These are phyloP conservation scores for Acleris sparsana DNA, from an alignment of 2,888 invertebrate genomes.

Conservation along the genomic window DNA sequence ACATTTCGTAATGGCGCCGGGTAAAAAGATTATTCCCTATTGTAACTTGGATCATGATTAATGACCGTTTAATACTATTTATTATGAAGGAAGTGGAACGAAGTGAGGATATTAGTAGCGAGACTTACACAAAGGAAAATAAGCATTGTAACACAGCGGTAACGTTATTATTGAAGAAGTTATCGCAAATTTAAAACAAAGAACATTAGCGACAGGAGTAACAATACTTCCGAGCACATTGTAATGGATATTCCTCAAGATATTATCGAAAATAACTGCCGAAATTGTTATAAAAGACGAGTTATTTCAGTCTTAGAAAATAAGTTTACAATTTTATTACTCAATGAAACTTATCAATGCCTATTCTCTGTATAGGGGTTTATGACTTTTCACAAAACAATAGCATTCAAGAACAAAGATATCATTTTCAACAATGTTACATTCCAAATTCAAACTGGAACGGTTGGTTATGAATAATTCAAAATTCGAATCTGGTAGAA, in stretches of 20 bases:
- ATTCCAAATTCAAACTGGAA: conserved; percentile 31
- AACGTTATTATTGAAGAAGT: background rate
- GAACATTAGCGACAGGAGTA: no score
- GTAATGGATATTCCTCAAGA: background rate
- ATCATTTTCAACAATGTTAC: background rate
- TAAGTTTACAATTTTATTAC: conserved; percentile 5
- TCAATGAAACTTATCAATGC: conserved; percentile 10
- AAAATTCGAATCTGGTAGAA: conserved; percentile 46
- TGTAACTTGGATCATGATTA: conserved; percentile 59
- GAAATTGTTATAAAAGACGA: conserved; percentile 21
- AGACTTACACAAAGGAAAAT: background rate
- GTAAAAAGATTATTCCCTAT: conserved; percentile 43
- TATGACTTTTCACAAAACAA: conserved; percentile 2
- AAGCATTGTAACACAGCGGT: background rate
- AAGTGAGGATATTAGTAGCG: conserved; percentile 9
- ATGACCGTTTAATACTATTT: conserved; percentile 46
- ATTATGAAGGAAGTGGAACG: conserved; percentile 8
- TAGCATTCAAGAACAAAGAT: no score
- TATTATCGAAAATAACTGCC: conserved; percentile 8
- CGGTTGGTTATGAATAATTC: conserved; percentile 55
- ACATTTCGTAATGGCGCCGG: conserved; percentile 12
- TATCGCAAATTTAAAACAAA: background rate
- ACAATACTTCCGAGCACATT: no score
- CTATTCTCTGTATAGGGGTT: conserved; percentile 3
- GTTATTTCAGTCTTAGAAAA: conserved; percentile 14